These are phyloP conservation scores for Tridacna crocea DNA, from an alignment of 2,888 invertebrate species.

Conservation along the genomic window DNA sequence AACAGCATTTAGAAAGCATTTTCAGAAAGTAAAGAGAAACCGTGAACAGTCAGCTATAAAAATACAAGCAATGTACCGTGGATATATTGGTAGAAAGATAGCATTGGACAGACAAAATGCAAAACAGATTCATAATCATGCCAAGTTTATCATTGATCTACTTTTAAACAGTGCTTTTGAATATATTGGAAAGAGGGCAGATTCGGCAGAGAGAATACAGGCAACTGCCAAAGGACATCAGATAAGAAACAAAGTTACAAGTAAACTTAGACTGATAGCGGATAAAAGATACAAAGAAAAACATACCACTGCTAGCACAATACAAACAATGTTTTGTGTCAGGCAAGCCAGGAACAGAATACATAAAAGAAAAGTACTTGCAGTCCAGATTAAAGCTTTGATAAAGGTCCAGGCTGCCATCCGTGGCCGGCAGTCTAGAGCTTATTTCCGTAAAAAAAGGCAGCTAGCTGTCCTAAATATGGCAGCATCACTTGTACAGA, in stretches of 20 bases:
- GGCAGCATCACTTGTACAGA: constrained; percentile 42
- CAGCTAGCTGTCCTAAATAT: background rate
- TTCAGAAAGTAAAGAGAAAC: background rate
- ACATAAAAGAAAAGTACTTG: background rate
- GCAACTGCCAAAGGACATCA: constrained; percentile 39
- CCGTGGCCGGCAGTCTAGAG: constrained; percentile 15
- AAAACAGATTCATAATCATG: constrained; percentile 31
- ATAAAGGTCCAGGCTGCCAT: constrained; percentile 23
- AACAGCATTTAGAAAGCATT: background rate
- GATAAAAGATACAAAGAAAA: constrained; percentile 20
- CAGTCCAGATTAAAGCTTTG: background rate
- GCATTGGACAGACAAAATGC: constrained; percentile 32
- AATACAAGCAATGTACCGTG: constrained; percentile 57
- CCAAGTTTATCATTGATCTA: constrained; percentile 40
- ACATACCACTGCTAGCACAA: constrained; percentile 25
- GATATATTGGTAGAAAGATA: constrained; percentile 37
- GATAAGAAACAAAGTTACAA: constrained; percentile 31
- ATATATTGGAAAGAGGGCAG: constrained; percentile 35
- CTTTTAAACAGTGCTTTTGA: constrained; percentile 36
- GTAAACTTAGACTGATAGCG: constrained; percentile 31
- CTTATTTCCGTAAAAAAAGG: background rate
- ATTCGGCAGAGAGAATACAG: constrained; percentile 45
- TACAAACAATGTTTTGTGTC: constrained; percentile 41
- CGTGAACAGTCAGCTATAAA: constrained; percentile 39
- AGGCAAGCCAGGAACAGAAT: constrained; percentile 28